A percentile compares a stretch with the other conserved stretches of the same genome.
Evolutionary conservation across 2,113 vertebrate species (phyloP).

Genomic region (Sebastes fasciatus): DNA sequence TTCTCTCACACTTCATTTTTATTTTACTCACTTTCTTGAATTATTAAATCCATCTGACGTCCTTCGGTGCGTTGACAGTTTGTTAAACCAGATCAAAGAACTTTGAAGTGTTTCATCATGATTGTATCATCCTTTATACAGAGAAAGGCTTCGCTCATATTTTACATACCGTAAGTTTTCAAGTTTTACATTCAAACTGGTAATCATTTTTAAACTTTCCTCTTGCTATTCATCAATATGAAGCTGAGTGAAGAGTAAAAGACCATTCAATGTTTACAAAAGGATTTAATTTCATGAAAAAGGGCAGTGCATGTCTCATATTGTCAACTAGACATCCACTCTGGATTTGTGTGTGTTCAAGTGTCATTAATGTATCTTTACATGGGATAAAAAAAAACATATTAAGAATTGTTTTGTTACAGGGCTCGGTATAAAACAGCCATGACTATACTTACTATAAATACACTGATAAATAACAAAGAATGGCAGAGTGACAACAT

Average conservation of each 20-base stretch:
- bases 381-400: conserved; percentile 16
- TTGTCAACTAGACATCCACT: conserved; percentile 34
- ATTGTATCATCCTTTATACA: not conserved
- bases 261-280: conserved; percentile 52
- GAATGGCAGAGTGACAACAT: conserved; percentile 60
- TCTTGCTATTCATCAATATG: conserved; percentile 3
- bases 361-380: conserved; percentile 42
- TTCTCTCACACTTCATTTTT: conserved; percentile 19
- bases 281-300: conserved; percentile 67
- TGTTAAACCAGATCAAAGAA: conserved; percentile 38
- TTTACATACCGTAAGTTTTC: conserved; percentile 21
- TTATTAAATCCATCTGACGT: conserved; percentile 33
- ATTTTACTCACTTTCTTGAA: conserved; percentile 41
- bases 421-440: conserved; percentile 62
- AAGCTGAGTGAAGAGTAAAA: conserved; percentile 27
- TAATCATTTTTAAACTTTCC: not conserved
- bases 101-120: conserved; percentile 8
- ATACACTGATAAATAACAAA: conserved; percentile 85
- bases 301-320: conserved; percentile 42
- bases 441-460: conserved; percentile 78
- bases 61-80: conserved; percentile 7
- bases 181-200: conserved; percentile 4
- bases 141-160: not conserved
- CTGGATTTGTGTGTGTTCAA: conserved; percentile 12
- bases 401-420: conserved; percentile 48